Conservation (phyloP, 92 coral and sea anemone species). For the Metridium senile region DNA sequence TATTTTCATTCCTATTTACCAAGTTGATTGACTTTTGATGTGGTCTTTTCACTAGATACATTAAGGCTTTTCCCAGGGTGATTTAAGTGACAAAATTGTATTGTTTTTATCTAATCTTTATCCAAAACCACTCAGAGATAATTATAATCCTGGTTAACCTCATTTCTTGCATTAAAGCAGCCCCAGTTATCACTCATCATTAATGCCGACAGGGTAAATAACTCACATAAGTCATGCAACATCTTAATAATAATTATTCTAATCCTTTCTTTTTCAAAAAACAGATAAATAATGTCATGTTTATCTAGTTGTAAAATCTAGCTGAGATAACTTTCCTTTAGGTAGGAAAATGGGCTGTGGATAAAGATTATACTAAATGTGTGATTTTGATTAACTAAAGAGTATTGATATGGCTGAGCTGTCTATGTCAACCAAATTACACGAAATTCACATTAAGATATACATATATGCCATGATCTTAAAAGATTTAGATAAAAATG, state of each 20-base stretch:
- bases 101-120: background rate
- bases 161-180: background rate
- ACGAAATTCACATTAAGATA: background rate
- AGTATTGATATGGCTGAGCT: no score
- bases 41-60: background rate
- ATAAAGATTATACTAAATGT: no score
- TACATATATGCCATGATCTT: background rate
- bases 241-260: background rate
- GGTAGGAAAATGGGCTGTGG: no score
- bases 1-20: background rate
- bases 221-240: background rate
- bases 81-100: background rate
- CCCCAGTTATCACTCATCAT: background rate
- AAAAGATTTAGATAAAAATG: no score
- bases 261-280: no score
- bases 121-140: constrained; percentile 1
- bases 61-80: background rate
- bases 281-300: no score
- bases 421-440: no score
- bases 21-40: background rate
- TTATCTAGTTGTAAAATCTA: no score
- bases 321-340: no score
- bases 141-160: constrained; percentile 2
- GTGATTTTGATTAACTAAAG: no score
- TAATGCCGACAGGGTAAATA: background rate